A percentile compares a stretch with the other conserved stretches of the same genome.
Evolutionary conservation across 1,140 invertebrate species (phyloP).

Genomic region (Callitettix versicolor): DNA sequence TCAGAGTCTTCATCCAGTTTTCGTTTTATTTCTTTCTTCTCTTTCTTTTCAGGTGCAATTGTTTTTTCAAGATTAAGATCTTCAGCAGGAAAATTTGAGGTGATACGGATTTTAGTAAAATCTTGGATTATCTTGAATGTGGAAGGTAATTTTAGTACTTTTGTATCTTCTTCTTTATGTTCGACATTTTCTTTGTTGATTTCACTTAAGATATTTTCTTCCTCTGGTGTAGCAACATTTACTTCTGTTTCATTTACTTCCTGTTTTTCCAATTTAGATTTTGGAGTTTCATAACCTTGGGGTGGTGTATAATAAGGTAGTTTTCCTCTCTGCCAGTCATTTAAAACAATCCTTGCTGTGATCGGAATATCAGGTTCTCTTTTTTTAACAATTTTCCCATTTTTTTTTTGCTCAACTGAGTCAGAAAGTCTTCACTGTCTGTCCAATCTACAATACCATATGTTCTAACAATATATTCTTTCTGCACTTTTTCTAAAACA

Average conservation of each 20-base stretch:
- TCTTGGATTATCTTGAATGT: constrained; percentile 53
- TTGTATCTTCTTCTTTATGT: constrained; percentile 12
- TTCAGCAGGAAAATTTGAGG: constrained; percentile 54
- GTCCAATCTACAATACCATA: constrained; percentile 79
- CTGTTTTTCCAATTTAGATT: constrained; percentile 16
- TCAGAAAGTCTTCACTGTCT: constrained; percentile 79
- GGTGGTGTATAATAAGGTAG: constrained; percentile 89
- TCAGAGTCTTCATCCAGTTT: constrained; percentile 27
- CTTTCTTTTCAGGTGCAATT: constrained; percentile 20
- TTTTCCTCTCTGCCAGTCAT: constrained; percentile 97
- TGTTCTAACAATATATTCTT: constrained; percentile 83
- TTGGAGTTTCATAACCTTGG: constrained; percentile 56
- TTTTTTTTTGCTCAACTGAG: constrained; percentile 75
- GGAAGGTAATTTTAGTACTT: constrained; percentile 15
- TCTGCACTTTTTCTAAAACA: constrained; percentile 78
- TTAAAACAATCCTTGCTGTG: constrained; percentile 89
- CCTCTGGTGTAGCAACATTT: background rate
- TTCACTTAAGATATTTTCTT: background rate
- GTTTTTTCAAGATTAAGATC: constrained; percentile 38
- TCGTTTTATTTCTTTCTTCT: constrained; percentile 24
- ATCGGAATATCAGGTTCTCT: constrained; percentile 87
- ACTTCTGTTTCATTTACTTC: background rate
- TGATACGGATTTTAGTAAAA: constrained; percentile 69
- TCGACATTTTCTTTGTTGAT: constrained; percentile 13
- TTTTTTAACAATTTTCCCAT: constrained; percentile 87